phyloP scores from a whole-genome alignment of 1,140 invertebrate genomes.

The Drosophila truncata region DNA sequence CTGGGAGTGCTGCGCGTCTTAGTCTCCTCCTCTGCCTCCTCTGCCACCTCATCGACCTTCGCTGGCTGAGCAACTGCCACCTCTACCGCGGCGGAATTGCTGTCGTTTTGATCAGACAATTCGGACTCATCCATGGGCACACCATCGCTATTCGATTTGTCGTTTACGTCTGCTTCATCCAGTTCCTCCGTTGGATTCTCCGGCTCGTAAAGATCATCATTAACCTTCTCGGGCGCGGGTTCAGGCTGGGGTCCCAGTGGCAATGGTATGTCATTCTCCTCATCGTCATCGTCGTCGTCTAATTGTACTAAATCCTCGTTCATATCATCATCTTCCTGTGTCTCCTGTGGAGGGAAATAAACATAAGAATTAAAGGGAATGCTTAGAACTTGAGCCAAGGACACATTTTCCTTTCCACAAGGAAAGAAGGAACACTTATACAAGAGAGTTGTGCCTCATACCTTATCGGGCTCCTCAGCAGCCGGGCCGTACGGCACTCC shows the following conservation, averaged over 20 bases:
- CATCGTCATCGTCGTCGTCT: slow-evolving; percentile 85
- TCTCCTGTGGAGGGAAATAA: slow-evolving; percentile 51
- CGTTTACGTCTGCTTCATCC: slow-evolving; percentile 22
- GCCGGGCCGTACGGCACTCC: slow-evolving; percentile 28
- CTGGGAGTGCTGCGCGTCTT: slow-evolving; percentile 63
- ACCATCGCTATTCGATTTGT: slow-evolving; percentile 9
- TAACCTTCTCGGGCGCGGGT: slow-evolving; percentile 5
- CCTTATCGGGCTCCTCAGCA: slow-evolving; percentile 59
- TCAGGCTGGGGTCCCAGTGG: slow-evolving; percentile 61
- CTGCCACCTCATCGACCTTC: slow-evolving; percentile 25
- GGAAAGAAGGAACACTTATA: too few species aligned
- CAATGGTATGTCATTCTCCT: slow-evolving; percentile 69
- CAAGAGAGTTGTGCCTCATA: slow-evolving; percentile 21
- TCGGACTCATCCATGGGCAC: slow-evolving; percentile 21
- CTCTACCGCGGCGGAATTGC: background rate
- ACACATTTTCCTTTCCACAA: slow-evolving; percentile 14
- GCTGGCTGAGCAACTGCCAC: background rate
- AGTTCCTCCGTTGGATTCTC: slow-evolving; percentile 79
- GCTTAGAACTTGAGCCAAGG: too few species aligned
- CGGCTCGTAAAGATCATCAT: slow-evolving; percentile 72
- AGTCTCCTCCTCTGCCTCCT: slow-evolving; percentile 47
- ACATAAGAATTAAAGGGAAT: slow-evolving; percentile 41
- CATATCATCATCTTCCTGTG: slow-evolving; percentile 81
- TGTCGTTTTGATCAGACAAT: slow-evolving; percentile 6
- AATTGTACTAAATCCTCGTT: slow-evolving; percentile 85